Evolutionary conservation across 2,797 vertebrate species (phyloP).

Genomic region (Urophycis tenuis): DNA sequence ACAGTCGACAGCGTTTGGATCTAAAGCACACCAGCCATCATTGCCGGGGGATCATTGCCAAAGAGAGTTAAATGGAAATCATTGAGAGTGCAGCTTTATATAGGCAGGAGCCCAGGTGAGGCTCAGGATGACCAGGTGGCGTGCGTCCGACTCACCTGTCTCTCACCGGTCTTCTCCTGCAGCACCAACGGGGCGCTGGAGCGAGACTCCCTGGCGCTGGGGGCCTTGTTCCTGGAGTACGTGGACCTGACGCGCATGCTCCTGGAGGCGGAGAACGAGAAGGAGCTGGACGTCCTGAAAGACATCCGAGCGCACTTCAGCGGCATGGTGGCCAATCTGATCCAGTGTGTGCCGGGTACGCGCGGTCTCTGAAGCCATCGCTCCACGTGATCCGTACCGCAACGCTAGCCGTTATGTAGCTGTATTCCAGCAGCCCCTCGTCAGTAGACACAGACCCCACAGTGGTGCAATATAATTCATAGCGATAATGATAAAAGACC

Average conservation of each 20-base stretch:
- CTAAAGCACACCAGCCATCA: too few relatives aligned
- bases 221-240: slow-evolving; percentile 95
- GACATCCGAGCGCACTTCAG: slow-evolving; percentile 98
- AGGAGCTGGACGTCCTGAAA: slow-evolving; percentile 96
- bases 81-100: background rate
- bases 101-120: background rate
- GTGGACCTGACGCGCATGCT: slow-evolving; percentile 98
- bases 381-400: too few relatives aligned
- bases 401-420: too few relatives aligned
- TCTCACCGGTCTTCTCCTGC: too few relatives aligned
- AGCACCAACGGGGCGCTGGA: slow-evolving; percentile 97
- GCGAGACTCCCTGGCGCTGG: slow-evolving; percentile 89
- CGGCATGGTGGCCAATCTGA: slow-evolving; percentile 97
- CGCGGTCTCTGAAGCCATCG: background rate
- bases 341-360: slow-evolving; percentile 96
- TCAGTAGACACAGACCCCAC: background rate
- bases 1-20: too few relatives aligned
- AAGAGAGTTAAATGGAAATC: too few relatives aligned
- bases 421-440: background rate
- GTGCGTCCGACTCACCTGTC: too few relatives aligned
- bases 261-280: slow-evolving; percentile 96
- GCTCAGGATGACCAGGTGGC: too few relatives aligned
- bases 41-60: too few relatives aligned
- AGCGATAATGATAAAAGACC: background rate
- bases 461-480: background rate